phyloP scores from a whole-genome alignment of 2,797 vertebrate genomes.

The Danio tinwini region DNA sequence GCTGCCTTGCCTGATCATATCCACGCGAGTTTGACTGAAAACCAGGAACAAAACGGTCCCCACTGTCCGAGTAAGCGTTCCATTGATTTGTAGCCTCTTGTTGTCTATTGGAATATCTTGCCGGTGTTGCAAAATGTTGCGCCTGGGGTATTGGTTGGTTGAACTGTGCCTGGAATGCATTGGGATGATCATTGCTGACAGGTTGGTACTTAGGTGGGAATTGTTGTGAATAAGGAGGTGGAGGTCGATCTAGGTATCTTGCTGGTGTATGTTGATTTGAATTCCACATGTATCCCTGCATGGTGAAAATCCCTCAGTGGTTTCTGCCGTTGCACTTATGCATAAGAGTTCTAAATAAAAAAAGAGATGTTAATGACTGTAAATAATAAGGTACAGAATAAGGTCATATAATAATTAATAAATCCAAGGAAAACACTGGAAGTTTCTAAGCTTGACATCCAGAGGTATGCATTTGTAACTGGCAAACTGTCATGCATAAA shows the following conservation, averaged over 20 bases:
- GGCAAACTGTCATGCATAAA: too few relatives aligned
- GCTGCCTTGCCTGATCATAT: background rate
- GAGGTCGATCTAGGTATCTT: background rate
- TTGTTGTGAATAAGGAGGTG: background rate
- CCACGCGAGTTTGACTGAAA: background rate
- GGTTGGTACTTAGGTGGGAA: background rate
- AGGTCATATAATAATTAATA: background rate
- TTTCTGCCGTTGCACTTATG: background rate
- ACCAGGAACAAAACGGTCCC: background rate
- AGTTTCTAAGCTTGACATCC: background rate
- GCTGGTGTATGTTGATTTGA: background rate
- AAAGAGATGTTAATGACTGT: conserved; percentile 4
- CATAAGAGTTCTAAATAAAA: conserved; percentile 16
- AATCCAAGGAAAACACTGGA: background rate
- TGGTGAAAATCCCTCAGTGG: background rate
- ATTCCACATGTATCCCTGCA: conserved; percentile 20
- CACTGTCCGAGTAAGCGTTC: background rate
- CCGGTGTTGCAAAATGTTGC: background rate
- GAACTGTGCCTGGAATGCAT: background rate
- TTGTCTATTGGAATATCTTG: background rate
- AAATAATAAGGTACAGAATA: background rate
- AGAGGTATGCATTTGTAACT: too few relatives aligned
- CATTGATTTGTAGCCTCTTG: background rate
- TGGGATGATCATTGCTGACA: background rate
- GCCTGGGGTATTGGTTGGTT: background rate